Conservation (phyloP, 2,113 vertebrate genomes). For the Vulpes ferrilata region DNA sequence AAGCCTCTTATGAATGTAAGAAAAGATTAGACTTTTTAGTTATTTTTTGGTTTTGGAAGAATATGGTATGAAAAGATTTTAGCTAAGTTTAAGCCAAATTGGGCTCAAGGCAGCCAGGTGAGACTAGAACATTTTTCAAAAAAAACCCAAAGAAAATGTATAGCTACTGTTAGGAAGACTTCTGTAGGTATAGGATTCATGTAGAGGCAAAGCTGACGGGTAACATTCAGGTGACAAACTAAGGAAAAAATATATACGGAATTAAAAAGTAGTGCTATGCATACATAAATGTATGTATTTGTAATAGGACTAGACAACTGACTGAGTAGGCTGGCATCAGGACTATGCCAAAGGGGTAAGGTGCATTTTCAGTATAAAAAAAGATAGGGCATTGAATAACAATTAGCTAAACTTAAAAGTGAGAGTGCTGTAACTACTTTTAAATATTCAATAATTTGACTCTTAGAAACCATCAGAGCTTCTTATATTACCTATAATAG, state of each 20-base stretch:
- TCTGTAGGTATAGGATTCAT: not conserved
- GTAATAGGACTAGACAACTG: not conserved
- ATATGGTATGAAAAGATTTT: not conserved
- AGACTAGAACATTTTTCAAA: slow-evolving; percentile 50
- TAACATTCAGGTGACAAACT: slow-evolving; percentile 39
- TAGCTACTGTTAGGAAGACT: not conserved
- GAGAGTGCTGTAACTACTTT: slow-evolving; percentile 47
- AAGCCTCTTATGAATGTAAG: slow-evolving; percentile 16
- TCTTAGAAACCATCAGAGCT: slow-evolving; percentile 58
- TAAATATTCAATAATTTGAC: slow-evolving; percentile 59
- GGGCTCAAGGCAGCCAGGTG: not conserved
- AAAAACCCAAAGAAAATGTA: slow-evolving; percentile 11
- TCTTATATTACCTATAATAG: slow-evolving; percentile 33
- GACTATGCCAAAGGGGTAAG: not conserved
- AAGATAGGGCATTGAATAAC: slow-evolving; percentile 37
- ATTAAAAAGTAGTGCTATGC: not conserved
- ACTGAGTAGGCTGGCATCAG: not conserved
- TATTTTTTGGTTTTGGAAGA: slow-evolving; percentile 36
- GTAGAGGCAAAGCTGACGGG: slow-evolving; percentile 6
- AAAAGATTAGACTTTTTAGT: slow-evolving; percentile 6
- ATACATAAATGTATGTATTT: not conserved
- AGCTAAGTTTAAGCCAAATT: slow-evolving; percentile 46
- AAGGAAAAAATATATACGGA: not conserved
- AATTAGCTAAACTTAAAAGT: slow-evolving; percentile 53
- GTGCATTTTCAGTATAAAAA: slow-evolving; percentile 53